phyloP scores from a whole-genome alignment of 1,140 invertebrate species.

The Cryptotermes secundus region DNA sequence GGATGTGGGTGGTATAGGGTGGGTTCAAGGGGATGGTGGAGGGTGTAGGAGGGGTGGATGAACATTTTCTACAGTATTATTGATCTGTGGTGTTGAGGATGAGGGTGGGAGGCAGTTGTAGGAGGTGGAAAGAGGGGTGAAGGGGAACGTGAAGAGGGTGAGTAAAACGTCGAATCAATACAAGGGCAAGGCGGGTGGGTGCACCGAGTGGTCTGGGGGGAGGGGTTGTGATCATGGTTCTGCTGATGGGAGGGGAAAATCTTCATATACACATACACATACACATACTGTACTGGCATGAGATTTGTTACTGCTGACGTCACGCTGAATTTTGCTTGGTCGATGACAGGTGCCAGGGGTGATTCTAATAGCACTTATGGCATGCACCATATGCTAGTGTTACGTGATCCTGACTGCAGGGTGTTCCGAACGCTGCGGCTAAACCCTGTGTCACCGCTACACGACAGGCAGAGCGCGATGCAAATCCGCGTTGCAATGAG shows the following conservation, averaged over 20 bases:
- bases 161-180: slow-evolving; percentile 30
- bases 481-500: too few relatives aligned
- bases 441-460: too few relatives aligned
- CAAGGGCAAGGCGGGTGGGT: slow-evolving; percentile 25
- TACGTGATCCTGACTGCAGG: background rate
- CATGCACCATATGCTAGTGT: background rate
- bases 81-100: slow-evolving; percentile 32
- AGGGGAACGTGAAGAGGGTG: background rate
- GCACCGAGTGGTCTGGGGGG: slow-evolving; percentile 12
- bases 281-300: slow-evolving; percentile 5
- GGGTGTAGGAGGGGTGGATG: slow-evolving; percentile 19
- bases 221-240: background rate
- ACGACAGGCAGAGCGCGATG: too few relatives aligned
- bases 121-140: background rate
- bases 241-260: slow-evolving; percentile 11
- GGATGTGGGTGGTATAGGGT: slow-evolving; percentile 21
- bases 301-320: slow-evolving; percentile 1
- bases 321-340: background rate
- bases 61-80: slow-evolving; percentile 35
- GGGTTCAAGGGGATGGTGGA: background rate
- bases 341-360: background rate
- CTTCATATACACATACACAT: slow-evolving; percentile 15
- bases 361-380: background rate
- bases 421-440: background rate
- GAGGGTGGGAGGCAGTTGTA: slow-evolving; percentile 24